phyloP scores from a whole-genome alignment of 1,140 invertebrate genomes.

The Brachionus koreanus region DNA sequence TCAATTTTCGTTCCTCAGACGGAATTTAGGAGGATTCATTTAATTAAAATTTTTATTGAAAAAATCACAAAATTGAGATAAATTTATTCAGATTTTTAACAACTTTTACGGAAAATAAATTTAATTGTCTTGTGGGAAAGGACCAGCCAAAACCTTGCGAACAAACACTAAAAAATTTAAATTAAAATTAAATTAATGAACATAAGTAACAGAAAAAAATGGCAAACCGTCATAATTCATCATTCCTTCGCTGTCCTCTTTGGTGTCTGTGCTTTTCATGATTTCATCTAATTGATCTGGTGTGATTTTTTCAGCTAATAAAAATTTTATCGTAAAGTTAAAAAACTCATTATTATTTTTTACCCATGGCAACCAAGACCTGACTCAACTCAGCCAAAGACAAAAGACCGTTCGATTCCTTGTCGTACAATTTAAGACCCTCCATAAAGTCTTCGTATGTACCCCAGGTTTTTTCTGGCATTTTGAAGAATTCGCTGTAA shows the following conservation, averaged over 20 bases:
- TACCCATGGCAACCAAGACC: slow-evolving; percentile 45
- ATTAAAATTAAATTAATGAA: slow-evolving; percentile 1
- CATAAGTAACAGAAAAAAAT: background rate
- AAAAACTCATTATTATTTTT: too few relatives aligned
- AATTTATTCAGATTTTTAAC: background rate
- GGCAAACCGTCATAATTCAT: slow-evolving; percentile 41
- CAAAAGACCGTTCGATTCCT: slow-evolving; percentile 44
- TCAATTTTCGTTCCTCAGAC: too few relatives aligned
- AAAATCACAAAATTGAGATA: background rate
- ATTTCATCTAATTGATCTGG: slow-evolving; percentile 42
- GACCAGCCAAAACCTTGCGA: slow-evolving; percentile 44
- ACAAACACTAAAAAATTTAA: slow-evolving; percentile 33
- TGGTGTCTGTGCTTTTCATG: slow-evolving; percentile 33
- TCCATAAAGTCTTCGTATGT: slow-evolving; percentile 46
- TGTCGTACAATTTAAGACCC: slow-evolving; percentile 45
- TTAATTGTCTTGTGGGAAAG: slow-evolving; percentile 36
- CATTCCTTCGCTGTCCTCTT: slow-evolving; percentile 44
- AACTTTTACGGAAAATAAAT: too few relatives aligned
- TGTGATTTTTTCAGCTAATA: slow-evolving; percentile 42
- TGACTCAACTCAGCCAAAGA: slow-evolving; percentile 37
- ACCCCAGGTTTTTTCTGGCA: slow-evolving; percentile 43
- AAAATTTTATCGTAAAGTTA: too few relatives aligned
- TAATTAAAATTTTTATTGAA: background rate
- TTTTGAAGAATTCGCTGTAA: slow-evolving; percentile 45
- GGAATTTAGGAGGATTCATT: background rate